A percentile compares a stretch with the other conserved stretches of the same genome.
These are phyloP conservation scores for Bettongia penicillata DNA, from an alignment of 2,113 vertebrate genomes.

Conservation along the genomic window DNA sequence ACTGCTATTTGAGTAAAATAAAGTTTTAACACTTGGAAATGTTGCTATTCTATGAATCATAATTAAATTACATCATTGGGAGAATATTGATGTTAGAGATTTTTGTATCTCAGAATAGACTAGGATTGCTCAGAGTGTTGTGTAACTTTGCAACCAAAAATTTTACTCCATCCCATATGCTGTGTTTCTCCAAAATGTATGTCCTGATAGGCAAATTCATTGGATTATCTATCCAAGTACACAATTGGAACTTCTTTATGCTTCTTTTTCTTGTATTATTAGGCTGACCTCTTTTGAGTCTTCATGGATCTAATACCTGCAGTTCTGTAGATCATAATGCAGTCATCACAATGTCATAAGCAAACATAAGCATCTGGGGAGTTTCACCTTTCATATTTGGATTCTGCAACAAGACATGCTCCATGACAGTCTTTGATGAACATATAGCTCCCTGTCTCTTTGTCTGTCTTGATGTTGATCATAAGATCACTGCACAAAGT, in stretches of 20 bases:
- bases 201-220: not conserved
- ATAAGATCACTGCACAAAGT: not conserved
- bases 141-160: not conserved
- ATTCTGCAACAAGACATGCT: not conserved
- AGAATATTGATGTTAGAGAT: not conserved
- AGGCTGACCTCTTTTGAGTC: not conserved
- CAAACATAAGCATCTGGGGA: not conserved
- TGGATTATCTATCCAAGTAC: not conserved
- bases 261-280: not conserved
- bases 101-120: not conserved
- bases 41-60: not conserved
- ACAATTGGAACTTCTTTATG: not conserved
- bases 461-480: not conserved
- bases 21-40: not conserved
- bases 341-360: not conserved
- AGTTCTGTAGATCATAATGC: not conserved
- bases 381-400: not conserved
- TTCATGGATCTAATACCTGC: not conserved
- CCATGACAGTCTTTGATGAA: not conserved
- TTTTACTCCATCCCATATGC: not conserved
- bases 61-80: not conserved
- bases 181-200: not conserved
- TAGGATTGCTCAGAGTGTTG: not conserved
- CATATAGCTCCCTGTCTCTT: not conserved
- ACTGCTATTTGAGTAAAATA: not conserved